phyloP scores from a whole-genome alignment of 2,888 invertebrate species.

The Siphonodentalium dalli region DNA sequence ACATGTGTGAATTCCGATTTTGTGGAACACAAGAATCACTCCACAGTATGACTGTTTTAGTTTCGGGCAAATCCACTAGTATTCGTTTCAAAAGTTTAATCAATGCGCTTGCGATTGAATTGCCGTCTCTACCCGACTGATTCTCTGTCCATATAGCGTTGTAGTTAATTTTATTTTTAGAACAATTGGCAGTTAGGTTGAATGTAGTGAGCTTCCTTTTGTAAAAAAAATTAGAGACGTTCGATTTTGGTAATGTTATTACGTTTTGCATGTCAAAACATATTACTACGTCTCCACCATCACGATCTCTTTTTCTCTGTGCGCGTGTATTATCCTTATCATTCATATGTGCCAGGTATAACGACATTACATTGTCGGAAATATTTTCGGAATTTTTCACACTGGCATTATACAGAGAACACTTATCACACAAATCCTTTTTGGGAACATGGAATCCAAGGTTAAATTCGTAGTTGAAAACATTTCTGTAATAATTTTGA shows the following conservation, averaged over 20 bases:
- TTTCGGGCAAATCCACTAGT: no score
- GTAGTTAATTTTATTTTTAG: constrained; percentile 18
- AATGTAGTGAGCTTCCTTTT: constrained; percentile 28
- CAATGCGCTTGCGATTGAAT: no score
- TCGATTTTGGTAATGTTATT: constrained; percentile 18
- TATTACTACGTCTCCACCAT: constrained; percentile 7
- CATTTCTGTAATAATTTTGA: constrained; percentile 11
- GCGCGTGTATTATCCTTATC: constrained; percentile 14
- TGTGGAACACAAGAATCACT: no score
- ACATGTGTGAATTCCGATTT: no score
- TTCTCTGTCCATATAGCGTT: constrained; percentile 26
- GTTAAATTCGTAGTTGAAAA: constrained; percentile 25
- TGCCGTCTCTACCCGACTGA: no score
- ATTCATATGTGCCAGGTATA: constrained; percentile 9
- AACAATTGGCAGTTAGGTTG: constrained; percentile 25
- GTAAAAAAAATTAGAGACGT: constrained; percentile 26
- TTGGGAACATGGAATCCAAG: constrained; percentile 18
- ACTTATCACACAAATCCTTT: constrained; percentile 16
- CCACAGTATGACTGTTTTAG: no score
- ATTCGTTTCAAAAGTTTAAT: no score
- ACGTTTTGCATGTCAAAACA: constrained; percentile 33
- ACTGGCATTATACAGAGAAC: constrained; percentile 13
- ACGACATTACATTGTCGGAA: constrained; percentile 4
- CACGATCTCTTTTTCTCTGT: constrained; percentile 18
- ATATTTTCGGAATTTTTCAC: background rate